These are phyloP conservation scores for Oscheius onirici DNA, from an alignment of 2,888 invertebrate genomes.

Conservation along the genomic window DNA sequence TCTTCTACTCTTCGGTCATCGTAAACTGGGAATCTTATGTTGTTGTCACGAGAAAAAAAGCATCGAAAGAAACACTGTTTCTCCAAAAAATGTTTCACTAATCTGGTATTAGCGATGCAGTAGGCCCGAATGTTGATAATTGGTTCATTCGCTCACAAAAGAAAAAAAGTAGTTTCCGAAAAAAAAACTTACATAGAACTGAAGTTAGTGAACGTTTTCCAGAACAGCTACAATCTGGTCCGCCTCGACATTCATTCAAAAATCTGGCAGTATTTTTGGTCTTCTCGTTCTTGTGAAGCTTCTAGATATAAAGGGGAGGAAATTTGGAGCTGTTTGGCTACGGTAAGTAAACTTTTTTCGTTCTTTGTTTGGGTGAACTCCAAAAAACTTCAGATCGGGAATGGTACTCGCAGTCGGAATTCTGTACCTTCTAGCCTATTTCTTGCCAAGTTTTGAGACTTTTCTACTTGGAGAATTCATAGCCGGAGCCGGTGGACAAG, in stretches of 20 bases:
- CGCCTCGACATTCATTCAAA: neutral
- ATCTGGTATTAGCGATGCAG: no score
- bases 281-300: neutral
- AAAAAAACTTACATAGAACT: no score
- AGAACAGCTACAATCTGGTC: constrained; percentile 9
- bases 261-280: neutral
- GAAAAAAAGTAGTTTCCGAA: no score
- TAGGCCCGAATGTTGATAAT: no score
- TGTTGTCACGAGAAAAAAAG: no score
- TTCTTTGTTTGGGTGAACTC: neutral
- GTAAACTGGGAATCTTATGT: no score
- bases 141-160: no score
- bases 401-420: neutral
- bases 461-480: neutral
- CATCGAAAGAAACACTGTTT: no score
- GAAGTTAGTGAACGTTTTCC: no score
- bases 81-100: no score
- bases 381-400: neutral
- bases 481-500: neutral
- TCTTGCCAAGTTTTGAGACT: constrained; percentile 9
- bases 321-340: constrained; percentile 14
- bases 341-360: neutral
- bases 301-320: neutral
- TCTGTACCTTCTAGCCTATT: neutral
- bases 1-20: no score